Evolutionary conservation across 1,140 invertebrate genomes (phyloP), one percentile per base, ranked within the genome.

Genomic region (Drosophila santomea): DNA sequence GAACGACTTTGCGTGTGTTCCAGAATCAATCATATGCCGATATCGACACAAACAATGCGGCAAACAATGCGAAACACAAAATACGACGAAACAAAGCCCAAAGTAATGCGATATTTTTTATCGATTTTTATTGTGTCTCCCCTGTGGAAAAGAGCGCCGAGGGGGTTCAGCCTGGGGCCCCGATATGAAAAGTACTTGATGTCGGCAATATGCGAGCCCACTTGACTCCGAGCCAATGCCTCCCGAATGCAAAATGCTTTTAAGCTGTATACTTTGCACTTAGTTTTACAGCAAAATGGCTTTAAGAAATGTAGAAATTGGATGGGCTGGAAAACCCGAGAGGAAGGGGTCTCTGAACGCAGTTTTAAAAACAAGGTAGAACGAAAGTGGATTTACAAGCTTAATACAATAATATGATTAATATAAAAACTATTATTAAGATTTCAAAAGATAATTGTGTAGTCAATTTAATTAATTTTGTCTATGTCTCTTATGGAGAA

Each of bases 21-120:
- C 36, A 60, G 84, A 89, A 89, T 89, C 84, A 89, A 89, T 89
- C 85, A 89, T 80, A 80, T 74, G 85, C 80, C 83, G 76, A 86
- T 88, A 82, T 69, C 83, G 61, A 82, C 80, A 72, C 60, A 64
- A 74, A 79, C 80, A 88, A 66, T 38, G 38, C 47, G 38, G 17
- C 47, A 39, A 25, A 61, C 52, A 74, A 15, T 12, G 36, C 45
- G n/a, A 54, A 14, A 55, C 35, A 48, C 54, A 64, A 72, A 50
- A 54, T 10, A 15, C 20, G 48, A n/a, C 63, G 62, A 79, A 88
- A 83, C 83, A 86, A 83, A 69, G 80, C 17, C 61, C 54, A 73
- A 50, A 76, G 79, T 88, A 88, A 84, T 88, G 84, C 58, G 84
- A 88, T 88, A 88, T 88, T 77, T 88, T 75, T 77, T 88, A 86